Conservation (phyloP, 2,888 invertebrate genomes). For the Sinhomidia bicolor region DNA sequence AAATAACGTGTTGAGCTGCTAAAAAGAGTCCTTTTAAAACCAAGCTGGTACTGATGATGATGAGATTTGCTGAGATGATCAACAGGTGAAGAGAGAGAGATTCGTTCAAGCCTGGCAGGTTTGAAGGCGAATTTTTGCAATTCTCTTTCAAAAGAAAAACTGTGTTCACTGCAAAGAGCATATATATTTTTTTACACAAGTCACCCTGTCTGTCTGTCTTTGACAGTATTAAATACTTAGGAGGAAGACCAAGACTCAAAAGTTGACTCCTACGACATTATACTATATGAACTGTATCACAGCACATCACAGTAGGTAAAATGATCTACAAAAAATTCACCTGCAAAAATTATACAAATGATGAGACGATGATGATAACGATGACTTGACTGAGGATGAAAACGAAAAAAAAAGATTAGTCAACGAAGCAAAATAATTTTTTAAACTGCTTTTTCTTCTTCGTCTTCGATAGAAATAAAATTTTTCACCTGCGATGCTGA, state of each 20-base stretch:
- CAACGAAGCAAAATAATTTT: background rate
- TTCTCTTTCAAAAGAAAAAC: background rate
- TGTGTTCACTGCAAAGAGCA: background rate
- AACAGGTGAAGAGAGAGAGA: conserved; percentile 46
- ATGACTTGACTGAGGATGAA: background rate
- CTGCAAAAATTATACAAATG: background rate
- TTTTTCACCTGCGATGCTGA: background rate
- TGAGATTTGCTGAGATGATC: background rate
- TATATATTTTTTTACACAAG: background rate
- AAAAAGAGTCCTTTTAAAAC: background rate
- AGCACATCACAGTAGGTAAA: background rate
- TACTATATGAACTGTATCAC: too few species aligned
- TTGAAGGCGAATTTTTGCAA: conserved; percentile 54
- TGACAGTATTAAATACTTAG: background rate
- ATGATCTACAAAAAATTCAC: conserved; percentile 6
- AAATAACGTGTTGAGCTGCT: background rate
- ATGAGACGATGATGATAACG: background rate
- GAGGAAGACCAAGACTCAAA: background rate
- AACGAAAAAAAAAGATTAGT: background rate
- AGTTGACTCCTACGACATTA: conserved; percentile 1
- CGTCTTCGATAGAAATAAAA: background rate
- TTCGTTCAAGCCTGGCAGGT: conserved; percentile 52
- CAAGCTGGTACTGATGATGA: background rate
- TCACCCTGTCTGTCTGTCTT: background rate
- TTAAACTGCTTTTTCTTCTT: too few species aligned